Evolutionary conservation across 2,888 invertebrate species (phyloP).

Genomic region (Timema cristinae): DNA sequence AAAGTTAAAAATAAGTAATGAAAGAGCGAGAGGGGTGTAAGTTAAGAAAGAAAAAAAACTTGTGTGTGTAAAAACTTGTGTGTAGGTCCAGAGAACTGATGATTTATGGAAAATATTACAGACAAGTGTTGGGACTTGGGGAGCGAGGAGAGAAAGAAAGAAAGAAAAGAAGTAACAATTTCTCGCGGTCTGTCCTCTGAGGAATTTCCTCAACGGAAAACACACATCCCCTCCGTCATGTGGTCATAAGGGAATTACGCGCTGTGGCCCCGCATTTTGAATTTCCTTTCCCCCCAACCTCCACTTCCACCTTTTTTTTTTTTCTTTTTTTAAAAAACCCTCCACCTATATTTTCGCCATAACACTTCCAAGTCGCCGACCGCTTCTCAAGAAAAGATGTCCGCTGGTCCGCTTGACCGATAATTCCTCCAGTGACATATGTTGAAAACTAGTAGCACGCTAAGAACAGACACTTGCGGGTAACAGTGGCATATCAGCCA

Average conservation of each 20-base stretch:
- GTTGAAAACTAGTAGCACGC: too few relatives aligned
- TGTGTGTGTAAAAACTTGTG: too few relatives aligned
- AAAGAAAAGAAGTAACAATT: slow-evolving; percentile 8
- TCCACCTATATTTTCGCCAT: too few relatives aligned
- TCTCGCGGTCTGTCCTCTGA: slow-evolving; percentile 11
- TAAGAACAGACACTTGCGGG: too few relatives aligned
- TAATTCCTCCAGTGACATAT: too few relatives aligned
- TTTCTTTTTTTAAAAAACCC: not conserved
- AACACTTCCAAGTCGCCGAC: too few relatives aligned
- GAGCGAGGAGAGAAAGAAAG: not conserved
- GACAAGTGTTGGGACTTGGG: slow-evolving; percentile 28
- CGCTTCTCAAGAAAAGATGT: too few relatives aligned
- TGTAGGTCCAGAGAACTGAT: slow-evolving; percentile 35
- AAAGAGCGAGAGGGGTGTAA: too few relatives aligned
- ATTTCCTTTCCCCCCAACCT: not conserved
- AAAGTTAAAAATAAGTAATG: too few relatives aligned
- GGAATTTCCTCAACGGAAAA: not conserved
- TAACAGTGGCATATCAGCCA: too few relatives aligned
- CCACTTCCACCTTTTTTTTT: not conserved
- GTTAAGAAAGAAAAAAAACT: too few relatives aligned
- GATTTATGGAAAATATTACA: slow-evolving; percentile 52
- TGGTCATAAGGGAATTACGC: slow-evolving; percentile 8
- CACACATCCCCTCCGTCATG: not conserved
- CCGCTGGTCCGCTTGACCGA: too few relatives aligned
- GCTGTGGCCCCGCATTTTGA: not conserved